Conservation (phyloP, 1,140 invertebrate species). For the Helicoverpa armigera region DNA sequence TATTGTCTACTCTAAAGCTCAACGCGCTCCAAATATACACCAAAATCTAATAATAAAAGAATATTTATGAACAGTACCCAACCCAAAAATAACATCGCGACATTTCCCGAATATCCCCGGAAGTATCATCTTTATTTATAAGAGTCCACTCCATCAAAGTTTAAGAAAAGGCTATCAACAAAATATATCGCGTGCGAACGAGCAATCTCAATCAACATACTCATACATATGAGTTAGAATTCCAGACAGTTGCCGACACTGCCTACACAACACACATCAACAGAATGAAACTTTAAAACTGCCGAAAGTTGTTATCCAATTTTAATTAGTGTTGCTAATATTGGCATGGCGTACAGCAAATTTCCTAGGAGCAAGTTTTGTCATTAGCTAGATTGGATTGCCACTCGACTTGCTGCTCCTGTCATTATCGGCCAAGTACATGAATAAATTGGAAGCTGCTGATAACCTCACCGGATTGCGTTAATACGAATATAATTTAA, state of each 20-base stretch:
- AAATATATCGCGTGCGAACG: slow-evolving; percentile 32
- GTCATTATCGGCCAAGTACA: slow-evolving; percentile 35
- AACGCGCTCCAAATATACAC: background rate
- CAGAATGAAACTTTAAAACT: slow-evolving; percentile 32
- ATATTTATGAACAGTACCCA: slow-evolving; percentile 3
- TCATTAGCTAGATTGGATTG: slow-evolving; percentile 48
- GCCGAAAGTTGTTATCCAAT: slow-evolving; percentile 43
- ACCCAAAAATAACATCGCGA: slow-evolving; percentile 16
- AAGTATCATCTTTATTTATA: slow-evolving; percentile 39
- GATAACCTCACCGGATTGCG: slow-evolving; percentile 9
- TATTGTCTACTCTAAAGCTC: background rate
- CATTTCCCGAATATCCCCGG: background rate
- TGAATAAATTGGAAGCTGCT: slow-evolving; percentile 22
- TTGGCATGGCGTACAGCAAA: slow-evolving; percentile 37
- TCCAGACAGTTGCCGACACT: background rate
- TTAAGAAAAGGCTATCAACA: slow-evolving; percentile 32
- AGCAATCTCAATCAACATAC: slow-evolving; percentile 8
- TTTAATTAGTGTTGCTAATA: slow-evolving; percentile 46
- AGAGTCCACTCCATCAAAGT: slow-evolving; percentile 2
- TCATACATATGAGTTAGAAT: slow-evolving; percentile 21
- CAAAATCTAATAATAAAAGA: background rate
- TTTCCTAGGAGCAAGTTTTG: slow-evolving; percentile 47
- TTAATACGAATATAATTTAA: slow-evolving; percentile 11
- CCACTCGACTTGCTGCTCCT: slow-evolving; percentile 35
- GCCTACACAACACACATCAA: slow-evolving; percentile 14